phyloP scores from a whole-genome alignment of 2,113 vertebrate species.

The Capreolus pygargus region DNA sequence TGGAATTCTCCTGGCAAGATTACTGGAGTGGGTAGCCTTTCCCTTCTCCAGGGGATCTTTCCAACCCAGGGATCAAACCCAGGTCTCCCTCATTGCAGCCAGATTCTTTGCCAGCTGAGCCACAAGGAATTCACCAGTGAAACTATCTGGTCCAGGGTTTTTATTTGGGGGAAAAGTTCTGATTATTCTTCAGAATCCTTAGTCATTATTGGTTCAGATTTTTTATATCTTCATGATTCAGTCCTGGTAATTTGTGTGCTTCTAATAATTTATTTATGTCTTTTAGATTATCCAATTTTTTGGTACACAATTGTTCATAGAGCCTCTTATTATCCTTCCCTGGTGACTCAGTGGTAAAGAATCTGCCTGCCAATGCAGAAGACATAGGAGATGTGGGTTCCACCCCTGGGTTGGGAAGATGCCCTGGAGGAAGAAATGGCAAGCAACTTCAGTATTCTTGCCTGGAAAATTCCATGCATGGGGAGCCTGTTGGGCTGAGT shows the following conservation, averaged over 20 bases:
- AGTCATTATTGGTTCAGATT: neutral
- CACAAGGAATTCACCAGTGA: neutral
- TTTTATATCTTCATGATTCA: neutral
- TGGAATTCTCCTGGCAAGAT: neutral
- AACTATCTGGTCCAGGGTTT: neutral
- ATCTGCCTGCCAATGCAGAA: neutral
- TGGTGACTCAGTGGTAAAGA: neutral
- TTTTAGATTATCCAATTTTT: neutral
- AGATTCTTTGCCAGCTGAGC: neutral
- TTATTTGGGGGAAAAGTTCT: neutral
- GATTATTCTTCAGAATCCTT: neutral
- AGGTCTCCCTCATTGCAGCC: neutral
- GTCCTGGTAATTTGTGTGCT: neutral
- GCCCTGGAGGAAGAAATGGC: neutral
- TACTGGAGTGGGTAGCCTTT: neutral
- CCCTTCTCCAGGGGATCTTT: neutral
- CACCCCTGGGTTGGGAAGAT: neutral
- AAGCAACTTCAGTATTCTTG: neutral
- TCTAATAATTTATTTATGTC: neutral
- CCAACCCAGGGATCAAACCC: neutral
- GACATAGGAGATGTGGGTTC: neutral
- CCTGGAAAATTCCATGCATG: neutral
- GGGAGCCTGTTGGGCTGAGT: neutral
- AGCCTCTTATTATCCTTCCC: neutral
- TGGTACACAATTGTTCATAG: neutral